Percentiles rank a stretch among this genome's conserved stretches.
Evolutionary conservation across 2,797 vertebrate species (phyloP).

Genomic region (Epinephelus coioides): DNA sequence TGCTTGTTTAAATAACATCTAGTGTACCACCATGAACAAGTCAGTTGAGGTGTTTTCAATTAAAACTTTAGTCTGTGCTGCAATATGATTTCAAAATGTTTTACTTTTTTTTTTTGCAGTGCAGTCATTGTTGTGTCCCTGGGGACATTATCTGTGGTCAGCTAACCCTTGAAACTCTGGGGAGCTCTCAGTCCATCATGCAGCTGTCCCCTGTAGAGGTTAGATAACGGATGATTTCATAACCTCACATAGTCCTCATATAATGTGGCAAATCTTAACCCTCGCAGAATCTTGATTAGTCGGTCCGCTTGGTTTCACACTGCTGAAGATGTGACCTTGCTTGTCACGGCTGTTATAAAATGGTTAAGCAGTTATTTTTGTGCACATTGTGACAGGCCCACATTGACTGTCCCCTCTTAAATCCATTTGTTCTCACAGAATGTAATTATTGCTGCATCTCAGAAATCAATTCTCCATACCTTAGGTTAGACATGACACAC

Average conservation of each 20-base stretch:
- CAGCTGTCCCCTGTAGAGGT: conserved; percentile 59
- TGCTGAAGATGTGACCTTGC: conserved; percentile 65
- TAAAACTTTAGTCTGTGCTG: background rate
- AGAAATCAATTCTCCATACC: conserved; percentile 76
- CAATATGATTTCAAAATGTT: background rate
- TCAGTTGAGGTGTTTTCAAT: too few species aligned
- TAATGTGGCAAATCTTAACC: conserved; percentile 64
- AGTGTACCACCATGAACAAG: too few species aligned
- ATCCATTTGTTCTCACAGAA: conserved; percentile 70
- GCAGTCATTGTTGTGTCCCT: conserved; percentile 29
- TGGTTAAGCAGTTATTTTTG: conserved; percentile 55
- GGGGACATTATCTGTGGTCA: conserved; percentile 49
- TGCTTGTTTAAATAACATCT: too few species aligned
- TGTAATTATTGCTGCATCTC: conserved; percentile 74
- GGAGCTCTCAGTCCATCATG: conserved; percentile 39
- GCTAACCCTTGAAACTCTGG: conserved; percentile 43
- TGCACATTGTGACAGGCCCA: conserved; percentile 23
- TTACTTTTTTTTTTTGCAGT: background rate
- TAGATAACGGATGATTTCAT: conserved; percentile 65
- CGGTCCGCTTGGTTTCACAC: conserved; percentile 54
- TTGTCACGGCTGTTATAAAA: conserved; percentile 54
- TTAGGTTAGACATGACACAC: conserved; percentile 40
- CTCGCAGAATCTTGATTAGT: conserved; percentile 67
- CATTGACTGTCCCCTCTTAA: conserved; percentile 33
- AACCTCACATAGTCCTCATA: conserved; percentile 51